Evolutionary conservation across 1,140 invertebrate species (phyloP).

Genomic region (Triops longicaudatus): DNA sequence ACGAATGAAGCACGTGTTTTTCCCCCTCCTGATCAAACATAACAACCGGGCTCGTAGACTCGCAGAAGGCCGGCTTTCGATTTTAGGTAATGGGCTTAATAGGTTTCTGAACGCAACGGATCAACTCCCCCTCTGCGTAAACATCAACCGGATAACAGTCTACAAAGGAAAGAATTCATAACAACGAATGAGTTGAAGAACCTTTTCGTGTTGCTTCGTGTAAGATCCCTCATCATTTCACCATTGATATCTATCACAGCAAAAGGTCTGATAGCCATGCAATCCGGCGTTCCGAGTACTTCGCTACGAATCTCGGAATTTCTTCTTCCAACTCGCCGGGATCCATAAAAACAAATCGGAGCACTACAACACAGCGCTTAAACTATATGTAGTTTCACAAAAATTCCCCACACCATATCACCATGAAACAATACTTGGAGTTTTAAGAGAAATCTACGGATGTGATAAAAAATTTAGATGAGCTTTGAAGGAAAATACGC

Average conservation of each 20-base stretch:
- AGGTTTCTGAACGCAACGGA: neutral
- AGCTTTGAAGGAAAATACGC: no score
- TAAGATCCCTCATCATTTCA: neutral
- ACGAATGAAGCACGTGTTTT: neutral
- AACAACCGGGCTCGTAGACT: neutral
- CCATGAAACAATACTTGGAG: no score
- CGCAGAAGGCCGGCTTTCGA: neutral
- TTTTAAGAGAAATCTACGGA: no score
- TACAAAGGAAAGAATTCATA: neutral
- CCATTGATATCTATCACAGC: neutral
- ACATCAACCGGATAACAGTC: neutral
- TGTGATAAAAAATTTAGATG: no score
- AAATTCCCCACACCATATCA: no score
- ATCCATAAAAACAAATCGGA: no score
- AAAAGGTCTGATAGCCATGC: neutral
- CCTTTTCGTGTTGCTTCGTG: neutral
- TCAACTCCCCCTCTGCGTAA: neutral
- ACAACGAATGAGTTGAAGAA: neutral
- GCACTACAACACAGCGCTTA: no score
- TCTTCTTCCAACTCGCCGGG: neutral
- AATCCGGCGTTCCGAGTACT: neutral
- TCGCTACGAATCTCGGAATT: neutral
- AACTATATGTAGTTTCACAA: no score
- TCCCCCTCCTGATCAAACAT: neutral
- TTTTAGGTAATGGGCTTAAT: neutral